Conservation (phyloP, 2,797 vertebrate genomes). For the Cyprinodon diabolis region DNA sequence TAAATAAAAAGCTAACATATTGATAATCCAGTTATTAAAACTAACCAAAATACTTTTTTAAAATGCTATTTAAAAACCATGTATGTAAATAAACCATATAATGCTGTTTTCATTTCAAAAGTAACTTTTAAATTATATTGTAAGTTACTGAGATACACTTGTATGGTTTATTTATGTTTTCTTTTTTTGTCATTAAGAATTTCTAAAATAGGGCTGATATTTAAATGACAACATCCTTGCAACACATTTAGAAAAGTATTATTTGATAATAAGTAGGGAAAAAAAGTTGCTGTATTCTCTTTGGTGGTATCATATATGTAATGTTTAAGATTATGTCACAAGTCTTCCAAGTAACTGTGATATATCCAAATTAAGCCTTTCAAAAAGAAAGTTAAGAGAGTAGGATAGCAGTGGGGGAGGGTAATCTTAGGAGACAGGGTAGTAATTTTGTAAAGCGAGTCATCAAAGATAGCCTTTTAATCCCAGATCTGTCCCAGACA, state of each 20-base stretch:
- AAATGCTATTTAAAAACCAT: no score
- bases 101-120: no score
- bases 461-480: slow-evolving; percentile 82
- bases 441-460: slow-evolving; percentile 81
- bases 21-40: no score
- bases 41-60: no score
- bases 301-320: neutral
- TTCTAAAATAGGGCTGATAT: neutral
- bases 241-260: neutral
- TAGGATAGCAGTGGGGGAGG: slow-evolving; percentile 27
- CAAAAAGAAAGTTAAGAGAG: slow-evolving; percentile 20
- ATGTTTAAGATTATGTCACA: slow-evolving; percentile 3
- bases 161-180: neutral
- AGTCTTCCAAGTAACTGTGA: slow-evolving; percentile 26
- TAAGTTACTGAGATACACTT: no score
- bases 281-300: neutral
- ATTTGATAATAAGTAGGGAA: neutral
- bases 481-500: slow-evolving; percentile 76
- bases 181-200: neutral
- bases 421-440: slow-evolving; percentile 66
- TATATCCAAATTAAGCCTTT: slow-evolving; percentile 52
- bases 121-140: no score
- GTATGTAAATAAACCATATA: no score
- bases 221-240: neutral
- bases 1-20: no score